Percentiles rank a stretch among this genome's conserved stretches.
Conservation (phyloP, 35 echinoderm and acorn worm species). For the Strongylocentrotus purpuratus region DNA sequence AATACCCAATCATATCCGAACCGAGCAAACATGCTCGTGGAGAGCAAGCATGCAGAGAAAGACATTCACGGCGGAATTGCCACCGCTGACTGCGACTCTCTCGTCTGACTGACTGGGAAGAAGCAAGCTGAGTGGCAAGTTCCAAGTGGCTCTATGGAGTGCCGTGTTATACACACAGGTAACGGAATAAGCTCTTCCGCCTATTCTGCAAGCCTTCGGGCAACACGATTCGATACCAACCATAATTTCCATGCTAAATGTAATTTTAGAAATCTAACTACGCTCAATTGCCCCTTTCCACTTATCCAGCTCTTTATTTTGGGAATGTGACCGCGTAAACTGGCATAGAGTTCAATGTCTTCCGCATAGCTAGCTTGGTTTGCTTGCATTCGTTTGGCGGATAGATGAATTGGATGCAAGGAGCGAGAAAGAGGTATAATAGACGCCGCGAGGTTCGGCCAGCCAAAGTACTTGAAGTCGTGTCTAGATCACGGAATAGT, state of each 20-base stretch:
- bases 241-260: constrained; percentile 58
- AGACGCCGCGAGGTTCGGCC: constrained; percentile 18
- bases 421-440: constrained; percentile 32
- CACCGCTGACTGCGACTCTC: not conserved
- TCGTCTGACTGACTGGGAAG: not conserved
- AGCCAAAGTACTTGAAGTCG: constrained; percentile 42
- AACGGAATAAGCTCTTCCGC: constrained; percentile 37
- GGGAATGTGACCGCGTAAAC: constrained; percentile 30
- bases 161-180: constrained; percentile 3
- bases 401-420: not conserved
- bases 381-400: not conserved
- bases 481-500: constrained; percentile 4
- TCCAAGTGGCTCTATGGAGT: constrained; percentile 6
- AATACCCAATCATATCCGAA: not conserved
- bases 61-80: not conserved
- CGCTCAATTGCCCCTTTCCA: constrained; percentile 55
- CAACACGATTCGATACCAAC: constrained; percentile 48
- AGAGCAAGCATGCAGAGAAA: constrained; percentile 1
- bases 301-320: constrained; percentile 45
- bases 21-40: not conserved
- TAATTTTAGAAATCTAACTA: constrained; percentile 56
- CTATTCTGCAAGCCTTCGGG: constrained; percentile 21
- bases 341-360: constrained; percentile 42
- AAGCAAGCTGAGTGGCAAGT: not conserved
- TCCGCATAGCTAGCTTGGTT: not conserved